Evolutionary conservation across 1,140 invertebrate genomes (phyloP), one percentile per base, ranked within the genome.

Genomic region (Luehdorfia chinensis): DNA sequence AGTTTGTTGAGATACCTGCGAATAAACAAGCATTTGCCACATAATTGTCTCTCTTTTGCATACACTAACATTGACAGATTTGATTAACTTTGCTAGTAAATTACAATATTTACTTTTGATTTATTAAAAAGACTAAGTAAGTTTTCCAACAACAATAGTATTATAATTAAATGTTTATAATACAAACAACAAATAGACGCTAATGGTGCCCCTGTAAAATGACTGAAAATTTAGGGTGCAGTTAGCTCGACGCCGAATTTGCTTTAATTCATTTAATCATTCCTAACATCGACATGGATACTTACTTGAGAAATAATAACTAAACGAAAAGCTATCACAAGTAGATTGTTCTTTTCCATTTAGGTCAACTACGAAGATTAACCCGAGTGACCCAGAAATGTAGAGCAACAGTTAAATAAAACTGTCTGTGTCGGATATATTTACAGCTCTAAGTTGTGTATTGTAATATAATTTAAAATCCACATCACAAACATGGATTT

Each of bases 1-100:
- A 66, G 64, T 70, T 76, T 49, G 65, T 60, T 63, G 57, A 79
- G 63, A 75, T 77, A 80, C 69, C 61, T 71, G 66, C 48, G 37
- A 70, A 70, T 77, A 77, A 73, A 76, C 66, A 79, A 76, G 49
- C 66, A 67, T 81, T 72, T 80, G 55, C 69, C 28, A 63, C 44
- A 68, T 79, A 74, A 83, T 83, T 83, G 62, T 66, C 19, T 58
- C 64, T 41, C 62, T 70, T 65, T 65, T 69, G 55, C 41, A 65
- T 69, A 60, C 52, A 16, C 50, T 39, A 56, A 62, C 52, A 59
- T 63, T 66, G 62, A 59, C 50, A 46, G 25, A 49, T 5, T 18
- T 11, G 15, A 5, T 9, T 19, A 36, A 19, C 11, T 18, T 21
- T 48, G 25, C 19, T 7, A 47, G 34, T 34, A n/a, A n/a, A n/a